Evolutionary conservation across 2,888 invertebrate genomes (phyloP), one percentile per base, ranked within the genome.

Genomic region (Lasioglossum lativentre): DNA sequence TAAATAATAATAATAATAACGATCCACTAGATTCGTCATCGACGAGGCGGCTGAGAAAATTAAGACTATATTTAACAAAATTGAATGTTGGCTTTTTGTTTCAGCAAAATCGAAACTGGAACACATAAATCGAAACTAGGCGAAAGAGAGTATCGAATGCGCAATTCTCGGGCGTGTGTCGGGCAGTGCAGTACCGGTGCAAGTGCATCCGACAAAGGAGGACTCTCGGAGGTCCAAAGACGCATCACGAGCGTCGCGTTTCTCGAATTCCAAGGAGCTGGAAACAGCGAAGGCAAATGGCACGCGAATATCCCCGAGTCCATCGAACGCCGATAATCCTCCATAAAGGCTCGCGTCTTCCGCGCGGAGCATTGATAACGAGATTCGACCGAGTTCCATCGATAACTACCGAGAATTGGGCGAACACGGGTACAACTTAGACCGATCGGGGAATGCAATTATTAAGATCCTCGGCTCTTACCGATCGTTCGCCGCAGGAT

Each of bases 291-390:
- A 52, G 59, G 30, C 75, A 59, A 59, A 77, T 84, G 80, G 74
- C 83, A 83, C 72, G 75, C 84, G 84, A 80, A 52, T 52, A 30
- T 34, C 23, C 40, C 68, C 30, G 23, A 70, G 68, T 68, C 42
- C 27, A 38, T 38, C 14, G 10, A 23, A 38, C 56, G 66, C 74
- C 56, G 76, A 86, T 87, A 89, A 85, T 85, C 87, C 83, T 70
- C 79, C 75, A 47, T 75, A 74, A 89, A 83, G 75, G 66, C 30
- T 47, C 45, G 73, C 40, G 47, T 47, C 77, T 76, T 78, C 75
- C 27, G 77, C 16, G 66, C 34, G 38, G 56, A 4, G 71, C 74
- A 66, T 81, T 82, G 85, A 82, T 89, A 79, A 79, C 80, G 74
- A 82, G 82, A 85, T 81, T 83, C 73, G 71, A 19, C 59, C 63